A percentile compares a stretch with the other conserved stretches of the same genome.
These are phyloP conservation scores for Peromyscus californicus DNA, from an alignment of 2,113 vertebrate genomes.

Conservation along the genomic window DNA sequence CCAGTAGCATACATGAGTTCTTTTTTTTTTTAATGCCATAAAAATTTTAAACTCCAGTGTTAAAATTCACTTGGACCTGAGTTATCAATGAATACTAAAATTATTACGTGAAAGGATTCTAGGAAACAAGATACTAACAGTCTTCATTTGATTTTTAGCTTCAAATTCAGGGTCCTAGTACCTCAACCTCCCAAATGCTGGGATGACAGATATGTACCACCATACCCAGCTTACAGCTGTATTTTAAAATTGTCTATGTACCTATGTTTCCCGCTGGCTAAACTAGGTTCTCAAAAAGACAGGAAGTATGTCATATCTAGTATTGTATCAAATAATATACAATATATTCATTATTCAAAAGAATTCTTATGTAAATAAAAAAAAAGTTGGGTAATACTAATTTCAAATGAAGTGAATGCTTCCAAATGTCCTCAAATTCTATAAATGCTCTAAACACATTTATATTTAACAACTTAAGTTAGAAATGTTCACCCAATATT, in stretches of 20 bases:
- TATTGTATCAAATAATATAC: not conserved
- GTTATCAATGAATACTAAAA: slow-evolving; percentile 34
- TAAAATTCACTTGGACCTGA: slow-evolving; percentile 45
- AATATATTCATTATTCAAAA: not conserved
- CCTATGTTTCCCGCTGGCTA: not conserved
- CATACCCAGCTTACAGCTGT: not conserved
- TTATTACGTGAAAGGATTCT: not conserved
- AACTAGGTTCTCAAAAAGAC: slow-evolving; percentile 10
- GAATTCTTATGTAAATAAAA: not conserved
- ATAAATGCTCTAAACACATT: not conserved
- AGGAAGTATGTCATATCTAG: not conserved
- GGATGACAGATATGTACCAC: too few species aligned
- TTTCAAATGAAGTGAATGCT: slow-evolving; percentile 25
- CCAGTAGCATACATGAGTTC: not conserved
- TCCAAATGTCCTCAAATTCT: not conserved
- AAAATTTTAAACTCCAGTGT: not conserved
- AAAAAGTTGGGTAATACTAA: not conserved
- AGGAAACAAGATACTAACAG: slow-evolving; percentile 10
- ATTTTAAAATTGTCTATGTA: not conserved
- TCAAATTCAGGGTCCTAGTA: not conserved
- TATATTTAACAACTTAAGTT: slow-evolving; percentile 17
- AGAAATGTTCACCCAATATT: not conserved
- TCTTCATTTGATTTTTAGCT: not conserved
- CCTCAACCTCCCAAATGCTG: not conserved
- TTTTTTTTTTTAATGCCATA: not conserved